phyloP scores from a whole-genome alignment of 2,888 invertebrate genomes.

The Alentia gelatinosa region DNA sequence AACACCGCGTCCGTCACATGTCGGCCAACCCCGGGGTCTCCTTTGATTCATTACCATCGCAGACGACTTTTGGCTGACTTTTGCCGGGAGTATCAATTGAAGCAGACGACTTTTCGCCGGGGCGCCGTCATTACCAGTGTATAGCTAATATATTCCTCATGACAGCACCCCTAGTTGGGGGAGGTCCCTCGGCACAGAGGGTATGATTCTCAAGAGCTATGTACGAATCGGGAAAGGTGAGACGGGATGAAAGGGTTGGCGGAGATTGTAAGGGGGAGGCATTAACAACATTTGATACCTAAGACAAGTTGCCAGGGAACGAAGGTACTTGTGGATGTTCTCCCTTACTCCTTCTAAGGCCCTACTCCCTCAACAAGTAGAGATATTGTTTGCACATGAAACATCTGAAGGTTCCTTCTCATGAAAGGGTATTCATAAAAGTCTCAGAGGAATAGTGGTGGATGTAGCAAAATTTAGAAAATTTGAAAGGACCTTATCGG shows the following conservation, averaged over 20 bases:
- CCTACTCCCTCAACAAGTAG: no score
- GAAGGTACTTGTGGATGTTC: constrained; percentile 4
- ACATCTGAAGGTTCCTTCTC: no score
- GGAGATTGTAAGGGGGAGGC: background rate
- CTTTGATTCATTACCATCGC: background rate
- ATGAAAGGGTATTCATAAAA: no score
- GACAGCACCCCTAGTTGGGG: no score
- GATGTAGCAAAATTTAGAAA: no score
- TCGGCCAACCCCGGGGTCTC: background rate
- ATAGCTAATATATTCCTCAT: background rate
- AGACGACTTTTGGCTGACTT: background rate
- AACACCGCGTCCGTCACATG: background rate
- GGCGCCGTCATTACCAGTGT: background rate
- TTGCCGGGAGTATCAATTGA: background rate
- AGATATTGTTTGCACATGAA: background rate
- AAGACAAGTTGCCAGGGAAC: background rate
- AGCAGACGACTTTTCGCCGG: background rate
- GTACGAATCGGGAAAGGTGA: background rate
- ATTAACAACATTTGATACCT: background rate
- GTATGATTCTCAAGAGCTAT: background rate
- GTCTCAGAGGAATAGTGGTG: no score
- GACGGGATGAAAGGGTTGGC: background rate
- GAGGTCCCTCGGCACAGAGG: background rate
- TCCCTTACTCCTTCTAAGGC: background rate
- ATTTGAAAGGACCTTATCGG: no score